phyloP scores from a whole-genome alignment of 1,140 invertebrate genomes.

The Belonocnema kinseyi region DNA sequence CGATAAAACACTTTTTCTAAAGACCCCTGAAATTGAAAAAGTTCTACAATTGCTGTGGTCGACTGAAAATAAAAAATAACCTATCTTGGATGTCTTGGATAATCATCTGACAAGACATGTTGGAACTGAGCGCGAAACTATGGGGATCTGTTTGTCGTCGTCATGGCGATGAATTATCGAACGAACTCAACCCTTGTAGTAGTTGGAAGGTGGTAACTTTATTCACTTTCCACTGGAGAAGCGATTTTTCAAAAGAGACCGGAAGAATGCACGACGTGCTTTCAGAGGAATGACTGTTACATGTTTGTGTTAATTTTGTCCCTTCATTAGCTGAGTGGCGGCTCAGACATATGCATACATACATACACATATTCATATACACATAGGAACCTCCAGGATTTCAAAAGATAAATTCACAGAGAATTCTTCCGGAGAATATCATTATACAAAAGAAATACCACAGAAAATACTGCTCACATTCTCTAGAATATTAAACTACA shows the following conservation, averaged over 20 bases:
- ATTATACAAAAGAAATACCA: conserved; percentile 18
- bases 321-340: conserved; percentile 29
- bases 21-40: conserved; percentile 18
- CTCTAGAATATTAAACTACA: conserved; percentile 25
- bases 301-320: conserved; percentile 28
- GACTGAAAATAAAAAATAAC: background rate
- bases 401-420: conserved; percentile 31
- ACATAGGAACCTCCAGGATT: background rate
- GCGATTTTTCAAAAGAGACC: conserved; percentile 21
- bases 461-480: conserved; percentile 29
- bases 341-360: background rate
- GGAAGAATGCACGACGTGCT: conserved; percentile 18
- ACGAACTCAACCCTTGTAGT: conserved; percentile 10
- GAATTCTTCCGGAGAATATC: conserved; percentile 13
- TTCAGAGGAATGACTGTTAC: conserved; percentile 3
- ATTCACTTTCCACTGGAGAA: conserved; percentile 23
- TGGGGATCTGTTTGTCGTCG: conserved; percentile 30
- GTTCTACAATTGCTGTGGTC: background rate
- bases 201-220: background rate
- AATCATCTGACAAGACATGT: conserved; percentile 30
- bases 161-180: conserved; percentile 29
- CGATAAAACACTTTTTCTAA: conserved; percentile 9
- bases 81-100: background rate
- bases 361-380: background rate
- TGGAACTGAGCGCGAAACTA: conserved; percentile 29